Evolutionary conservation across 1,140 invertebrate species (phyloP).

Genomic region (Apis cerana): DNA sequence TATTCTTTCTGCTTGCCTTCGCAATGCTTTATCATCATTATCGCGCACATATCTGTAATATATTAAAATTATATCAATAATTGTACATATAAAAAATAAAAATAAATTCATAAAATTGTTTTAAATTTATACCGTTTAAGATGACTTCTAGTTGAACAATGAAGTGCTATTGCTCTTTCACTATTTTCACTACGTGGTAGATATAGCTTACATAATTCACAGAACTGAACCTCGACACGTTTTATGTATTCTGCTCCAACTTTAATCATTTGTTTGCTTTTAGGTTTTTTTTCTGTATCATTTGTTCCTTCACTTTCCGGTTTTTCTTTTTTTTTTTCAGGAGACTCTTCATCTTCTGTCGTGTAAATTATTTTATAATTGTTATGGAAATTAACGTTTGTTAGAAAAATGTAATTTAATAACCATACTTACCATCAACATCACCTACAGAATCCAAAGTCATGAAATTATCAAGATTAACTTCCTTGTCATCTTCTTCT

Average conservation of each 20-base stretch:
- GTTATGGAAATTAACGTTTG: background rate
- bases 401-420: slow-evolving; percentile 3
- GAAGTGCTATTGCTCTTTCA: slow-evolving; percentile 84
- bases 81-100: background rate
- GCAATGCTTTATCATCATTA: slow-evolving; percentile 87
- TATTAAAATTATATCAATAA: background rate
- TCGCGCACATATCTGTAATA: slow-evolving; percentile 84
- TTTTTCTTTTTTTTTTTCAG: slow-evolving; percentile 82
- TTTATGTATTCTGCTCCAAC: slow-evolving; percentile 90
- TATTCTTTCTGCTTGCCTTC: slow-evolving; percentile 85
- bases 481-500: slow-evolving; percentile 86
- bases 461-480: slow-evolving; percentile 91
- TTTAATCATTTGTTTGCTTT: slow-evolving; percentile 86
- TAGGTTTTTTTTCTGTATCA: slow-evolving; percentile 78
- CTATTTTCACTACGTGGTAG: slow-evolving; percentile 84
- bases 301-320: slow-evolving; percentile 76
- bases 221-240: slow-evolving; percentile 86
- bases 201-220: slow-evolving; percentile 88
- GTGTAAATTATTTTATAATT: slow-evolving; percentile 26
- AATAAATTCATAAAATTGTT: background rate
- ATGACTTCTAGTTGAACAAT: slow-evolving; percentile 87
- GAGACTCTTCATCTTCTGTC: slow-evolving; percentile 84
- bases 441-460: slow-evolving; percentile 92
- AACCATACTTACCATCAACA: slow-evolving; percentile 84
- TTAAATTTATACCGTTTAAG: slow-evolving; percentile 81